A percentile compares a stretch with the other conserved stretches of the same genome.
phyloP scores from a whole-genome alignment of 1,140 invertebrate species.

The Ruditapes philippinarum region DNA sequence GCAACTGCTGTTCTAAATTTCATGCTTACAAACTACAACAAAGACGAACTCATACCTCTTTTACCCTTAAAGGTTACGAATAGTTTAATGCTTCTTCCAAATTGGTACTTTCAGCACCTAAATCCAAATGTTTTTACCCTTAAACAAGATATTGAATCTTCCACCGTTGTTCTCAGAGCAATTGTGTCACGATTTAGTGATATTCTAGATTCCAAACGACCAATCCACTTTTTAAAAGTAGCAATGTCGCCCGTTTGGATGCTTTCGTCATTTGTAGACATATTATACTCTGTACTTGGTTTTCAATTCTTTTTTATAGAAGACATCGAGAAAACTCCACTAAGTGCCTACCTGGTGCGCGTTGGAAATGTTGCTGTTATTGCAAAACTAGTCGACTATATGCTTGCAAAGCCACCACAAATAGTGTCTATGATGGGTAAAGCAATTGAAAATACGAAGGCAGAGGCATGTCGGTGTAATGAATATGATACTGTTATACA shows the following conservation, averaged over 20 bases:
- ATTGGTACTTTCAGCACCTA: neutral
- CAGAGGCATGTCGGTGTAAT: neutral
- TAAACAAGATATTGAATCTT: neutral
- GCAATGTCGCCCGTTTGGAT: slow-evolving; percentile 22
- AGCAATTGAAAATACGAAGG: neutral
- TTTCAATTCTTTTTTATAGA: slow-evolving; percentile 34
- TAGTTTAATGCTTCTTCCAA: neutral
- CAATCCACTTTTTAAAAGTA: neutral
- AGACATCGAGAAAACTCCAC: neutral
- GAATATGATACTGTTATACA: neutral
- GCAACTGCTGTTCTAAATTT: neutral
- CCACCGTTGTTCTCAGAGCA: neutral
- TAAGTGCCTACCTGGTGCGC: slow-evolving; percentile 8
- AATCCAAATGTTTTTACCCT: neutral
- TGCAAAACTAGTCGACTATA: neutral
- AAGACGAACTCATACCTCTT: neutral
- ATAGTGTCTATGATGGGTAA: neutral
- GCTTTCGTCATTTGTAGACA: neutral
- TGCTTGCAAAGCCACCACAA: neutral
- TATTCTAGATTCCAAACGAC: neutral
- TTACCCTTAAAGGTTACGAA: neutral
- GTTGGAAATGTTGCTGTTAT: neutral
- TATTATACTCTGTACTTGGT: slow-evolving; percentile 2
- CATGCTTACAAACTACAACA: neutral
- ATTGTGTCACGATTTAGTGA: slow-evolving; percentile 21